A percentile compares a stretch with the other conserved stretches of the same genome.
These are phyloP conservation scores for human (Homo sapiens) DNA, from an alignment of 2,113 vertebrate species.

Conservation along the genomic window DNA sequence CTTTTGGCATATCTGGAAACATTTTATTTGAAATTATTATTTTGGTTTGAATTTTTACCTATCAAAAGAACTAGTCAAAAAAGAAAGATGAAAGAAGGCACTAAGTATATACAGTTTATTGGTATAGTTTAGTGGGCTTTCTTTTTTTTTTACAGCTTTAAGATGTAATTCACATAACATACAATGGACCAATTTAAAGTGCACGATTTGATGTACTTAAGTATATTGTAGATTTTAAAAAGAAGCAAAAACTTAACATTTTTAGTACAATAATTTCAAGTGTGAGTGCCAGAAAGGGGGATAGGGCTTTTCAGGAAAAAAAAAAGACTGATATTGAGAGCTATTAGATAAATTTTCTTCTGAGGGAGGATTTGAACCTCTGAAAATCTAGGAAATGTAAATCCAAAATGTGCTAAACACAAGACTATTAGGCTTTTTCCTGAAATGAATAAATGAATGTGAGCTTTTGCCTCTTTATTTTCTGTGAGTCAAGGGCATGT, in stretches of 20 bases:
- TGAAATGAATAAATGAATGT: slow-evolving; percentile 49
- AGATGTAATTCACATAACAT: slow-evolving; percentile 36
- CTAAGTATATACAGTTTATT: background rate
- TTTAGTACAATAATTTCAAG: background rate
- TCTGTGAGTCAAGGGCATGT: slow-evolving; percentile 51
- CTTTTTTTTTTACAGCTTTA: background rate
- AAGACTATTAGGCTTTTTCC: slow-evolving; percentile 24
- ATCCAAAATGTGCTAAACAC: slow-evolving; percentile 52
- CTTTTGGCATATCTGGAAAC: background rate
- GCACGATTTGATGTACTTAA: background rate
- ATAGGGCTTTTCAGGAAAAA: background rate
- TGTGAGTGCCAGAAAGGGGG: background rate
- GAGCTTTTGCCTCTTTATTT: slow-evolving; percentile 59
- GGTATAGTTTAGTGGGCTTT: background rate
- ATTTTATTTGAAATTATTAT: slow-evolving; percentile 25
- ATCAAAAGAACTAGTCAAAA: slow-evolving; percentile 13
- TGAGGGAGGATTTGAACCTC: background rate
- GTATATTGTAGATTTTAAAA: slow-evolving; percentile 18
- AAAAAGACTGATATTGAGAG: background rate
- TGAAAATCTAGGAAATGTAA: slow-evolving; percentile 56
- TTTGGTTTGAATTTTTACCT: slow-evolving; percentile 35
- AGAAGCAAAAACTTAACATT: slow-evolving; percentile 21
- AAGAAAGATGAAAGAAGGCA: background rate
- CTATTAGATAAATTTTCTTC: background rate
- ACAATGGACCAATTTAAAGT: slow-evolving; percentile 35